phyloP scores from a whole-genome alignment of 2,888 invertebrate genomes.

The Fragum fragum region DNA sequence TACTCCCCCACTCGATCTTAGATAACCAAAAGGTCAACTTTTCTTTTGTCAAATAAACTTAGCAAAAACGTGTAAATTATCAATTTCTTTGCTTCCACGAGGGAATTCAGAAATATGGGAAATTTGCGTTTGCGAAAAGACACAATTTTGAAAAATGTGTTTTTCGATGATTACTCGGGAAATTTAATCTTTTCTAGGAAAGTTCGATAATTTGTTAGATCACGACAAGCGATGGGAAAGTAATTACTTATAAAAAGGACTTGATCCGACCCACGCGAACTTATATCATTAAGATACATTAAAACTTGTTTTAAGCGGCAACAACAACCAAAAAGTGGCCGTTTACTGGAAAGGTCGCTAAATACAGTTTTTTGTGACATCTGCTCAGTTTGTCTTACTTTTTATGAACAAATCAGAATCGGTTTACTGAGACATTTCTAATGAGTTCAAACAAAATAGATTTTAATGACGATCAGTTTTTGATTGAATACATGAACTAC shows the following conservation, averaged over 20 bases:
- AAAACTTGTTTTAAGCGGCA: no score
- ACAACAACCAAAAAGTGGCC: no score
- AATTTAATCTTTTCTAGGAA: slow-evolving; percentile 3
- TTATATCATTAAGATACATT: no score
- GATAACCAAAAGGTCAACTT: neutral
- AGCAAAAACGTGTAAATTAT: neutral
- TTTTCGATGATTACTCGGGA: slow-evolving; percentile 1
- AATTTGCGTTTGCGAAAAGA: neutral
- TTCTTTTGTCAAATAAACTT: neutral
- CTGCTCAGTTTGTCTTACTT: no score
- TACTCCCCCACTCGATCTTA: neutral
- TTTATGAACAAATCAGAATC: no score
- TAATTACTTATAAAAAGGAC: neutral
- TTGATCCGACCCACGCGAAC: neutral
- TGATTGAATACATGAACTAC: no score
- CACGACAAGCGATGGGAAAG: neutral
- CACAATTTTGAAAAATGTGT: slow-evolving; percentile 3
- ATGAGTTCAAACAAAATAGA: no score
- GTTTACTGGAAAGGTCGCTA: no score
- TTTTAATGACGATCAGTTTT: no score
- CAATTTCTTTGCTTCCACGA: neutral
- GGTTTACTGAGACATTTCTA: no score
- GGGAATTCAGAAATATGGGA: slow-evolving; percentile 6
- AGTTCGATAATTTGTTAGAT: neutral
- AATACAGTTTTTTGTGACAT: no score